A percentile compares a stretch with the other conserved stretches of the same genome.
phyloP scores from a whole-genome alignment of 1,140 invertebrate genomes.

The Scaptodrosophila lebanonensis region DNA sequence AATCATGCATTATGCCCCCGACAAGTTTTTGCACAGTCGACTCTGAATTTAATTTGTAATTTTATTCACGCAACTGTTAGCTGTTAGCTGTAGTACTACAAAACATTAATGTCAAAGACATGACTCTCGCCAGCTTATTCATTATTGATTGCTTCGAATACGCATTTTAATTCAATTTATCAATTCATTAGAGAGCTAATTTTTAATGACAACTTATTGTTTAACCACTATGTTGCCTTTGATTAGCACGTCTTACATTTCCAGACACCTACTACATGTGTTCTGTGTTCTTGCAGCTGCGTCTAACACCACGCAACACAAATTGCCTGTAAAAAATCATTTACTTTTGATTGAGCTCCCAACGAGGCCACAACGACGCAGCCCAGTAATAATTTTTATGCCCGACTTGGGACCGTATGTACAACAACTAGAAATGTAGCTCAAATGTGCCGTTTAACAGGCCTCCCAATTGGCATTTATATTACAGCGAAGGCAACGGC shows the following conservation, averaged over 20 bases:
- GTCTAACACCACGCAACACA: constrained; percentile 2
- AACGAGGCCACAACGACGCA: too few species aligned
- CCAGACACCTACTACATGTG: too few species aligned
- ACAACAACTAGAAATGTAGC: constrained; percentile 19
- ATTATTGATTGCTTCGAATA: constrained; percentile 21
- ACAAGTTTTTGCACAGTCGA: not conserved
- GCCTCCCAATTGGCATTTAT: constrained; percentile 19
- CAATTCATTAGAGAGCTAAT: constrained; percentile 66
- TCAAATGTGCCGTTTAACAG: constrained; percentile 18
- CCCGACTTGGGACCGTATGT: constrained; percentile 22
- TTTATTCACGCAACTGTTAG: constrained; percentile 46
- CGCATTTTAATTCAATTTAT: constrained; percentile 59
- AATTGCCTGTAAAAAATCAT: constrained; percentile 42
- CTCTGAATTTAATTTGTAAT: constrained; percentile 57
- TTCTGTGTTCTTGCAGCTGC: constrained; percentile 15
- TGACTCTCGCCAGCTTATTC: constrained; percentile 1
- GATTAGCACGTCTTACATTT: constrained; percentile 8
- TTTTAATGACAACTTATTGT: constrained; percentile 70
- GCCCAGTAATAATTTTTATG: constrained; percentile 55
- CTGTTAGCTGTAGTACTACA: constrained; percentile 1
- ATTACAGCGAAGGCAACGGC: constrained; percentile 5
- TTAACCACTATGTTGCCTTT: constrained; percentile 52
- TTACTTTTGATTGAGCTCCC: constrained; percentile 40
- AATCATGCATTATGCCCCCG: constrained; percentile 57
- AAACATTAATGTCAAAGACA: constrained; percentile 31